These are phyloP conservation scores for Hypsibius dujardini DNA, from an alignment of 1,140 invertebrate species.

Conservation along the genomic window DNA sequence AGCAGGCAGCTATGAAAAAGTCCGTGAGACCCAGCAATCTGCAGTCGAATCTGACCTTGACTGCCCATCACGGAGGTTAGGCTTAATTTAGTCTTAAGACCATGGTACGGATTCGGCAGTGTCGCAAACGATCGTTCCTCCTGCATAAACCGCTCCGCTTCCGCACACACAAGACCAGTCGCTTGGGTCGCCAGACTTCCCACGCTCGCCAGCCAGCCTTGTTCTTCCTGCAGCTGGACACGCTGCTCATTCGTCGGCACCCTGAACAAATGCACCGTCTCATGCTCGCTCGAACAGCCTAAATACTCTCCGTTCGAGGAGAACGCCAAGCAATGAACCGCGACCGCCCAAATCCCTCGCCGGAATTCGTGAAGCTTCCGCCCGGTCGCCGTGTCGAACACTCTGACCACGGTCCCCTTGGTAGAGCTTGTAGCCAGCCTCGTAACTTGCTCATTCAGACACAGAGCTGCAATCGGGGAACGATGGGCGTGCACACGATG, in stretches of 20 bases:
- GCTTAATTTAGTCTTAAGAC: too few species aligned
- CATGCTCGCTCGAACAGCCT: neutral
- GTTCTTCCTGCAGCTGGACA: neutral
- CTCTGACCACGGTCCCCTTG: neutral
- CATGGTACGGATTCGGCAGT: neutral
- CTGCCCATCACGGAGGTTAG: too few species aligned
- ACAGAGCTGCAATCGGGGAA: neutral
- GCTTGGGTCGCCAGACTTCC: conserved; percentile 3
- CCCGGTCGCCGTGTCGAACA: neutral
- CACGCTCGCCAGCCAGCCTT: neutral
- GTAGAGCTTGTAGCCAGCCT: neutral
- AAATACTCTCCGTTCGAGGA: neutral
- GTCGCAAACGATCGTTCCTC: neutral
- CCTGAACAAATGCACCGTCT: neutral
- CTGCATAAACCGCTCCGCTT: conserved; percentile 9
- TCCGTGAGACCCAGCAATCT: too few species aligned
- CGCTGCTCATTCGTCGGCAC: neutral
- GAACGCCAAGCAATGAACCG: neutral
- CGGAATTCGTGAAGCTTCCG: neutral
- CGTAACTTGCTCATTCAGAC: neutral
- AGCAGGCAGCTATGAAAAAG: too few species aligned
- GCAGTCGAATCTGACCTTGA: too few species aligned
- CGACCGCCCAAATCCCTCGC: neutral
- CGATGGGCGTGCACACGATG: neutral
- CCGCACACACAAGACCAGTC: neutral